Percentiles rank a stretch among this genome's conserved stretches.
phyloP scores from a whole-genome alignment of 2,113 vertebrate genomes.

The Campylomormyrus tamandua region DNA sequence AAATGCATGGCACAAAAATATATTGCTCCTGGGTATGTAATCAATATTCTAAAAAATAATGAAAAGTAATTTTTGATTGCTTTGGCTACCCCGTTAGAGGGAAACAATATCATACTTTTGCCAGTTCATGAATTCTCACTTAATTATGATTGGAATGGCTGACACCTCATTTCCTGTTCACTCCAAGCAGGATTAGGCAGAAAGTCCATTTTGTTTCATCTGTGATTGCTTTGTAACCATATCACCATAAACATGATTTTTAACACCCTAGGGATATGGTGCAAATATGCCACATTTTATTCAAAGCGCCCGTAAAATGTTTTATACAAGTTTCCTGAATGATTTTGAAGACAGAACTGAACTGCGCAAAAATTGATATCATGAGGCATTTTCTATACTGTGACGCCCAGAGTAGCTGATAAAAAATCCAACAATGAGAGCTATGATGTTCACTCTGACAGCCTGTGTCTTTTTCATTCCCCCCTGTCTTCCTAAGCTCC shows the following conservation, averaged over 20 bases:
- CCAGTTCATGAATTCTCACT: not conserved
- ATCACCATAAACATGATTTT: not conserved
- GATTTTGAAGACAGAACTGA: not conserved
- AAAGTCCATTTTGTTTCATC: not conserved
- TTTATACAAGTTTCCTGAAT: not conserved
- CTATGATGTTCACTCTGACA: slow-evolving; percentile 35
- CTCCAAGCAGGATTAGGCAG: not conserved
- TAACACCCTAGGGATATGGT: not conserved
- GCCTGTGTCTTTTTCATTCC: not conserved
- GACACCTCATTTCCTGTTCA: not conserved
- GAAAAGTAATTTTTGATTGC: not conserved
- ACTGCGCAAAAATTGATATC: slow-evolving; percentile 27
- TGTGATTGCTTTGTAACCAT: not conserved
- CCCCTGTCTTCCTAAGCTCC: not conserved
- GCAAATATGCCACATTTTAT: not conserved
- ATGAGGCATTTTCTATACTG: slow-evolving; percentile 31
- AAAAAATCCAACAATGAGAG: slow-evolving; percentile 46
- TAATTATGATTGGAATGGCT: not conserved
- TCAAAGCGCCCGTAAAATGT: not conserved
- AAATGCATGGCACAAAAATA: not conserved
- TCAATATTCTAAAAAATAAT: not conserved
- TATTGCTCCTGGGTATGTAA: not conserved
- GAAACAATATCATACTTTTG: not conserved
- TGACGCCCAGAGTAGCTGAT: slow-evolving; percentile 43
- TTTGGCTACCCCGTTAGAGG: not conserved